Conservation (phyloP, 1,140 invertebrate genomes). For the Oscheius sp. region DNA sequence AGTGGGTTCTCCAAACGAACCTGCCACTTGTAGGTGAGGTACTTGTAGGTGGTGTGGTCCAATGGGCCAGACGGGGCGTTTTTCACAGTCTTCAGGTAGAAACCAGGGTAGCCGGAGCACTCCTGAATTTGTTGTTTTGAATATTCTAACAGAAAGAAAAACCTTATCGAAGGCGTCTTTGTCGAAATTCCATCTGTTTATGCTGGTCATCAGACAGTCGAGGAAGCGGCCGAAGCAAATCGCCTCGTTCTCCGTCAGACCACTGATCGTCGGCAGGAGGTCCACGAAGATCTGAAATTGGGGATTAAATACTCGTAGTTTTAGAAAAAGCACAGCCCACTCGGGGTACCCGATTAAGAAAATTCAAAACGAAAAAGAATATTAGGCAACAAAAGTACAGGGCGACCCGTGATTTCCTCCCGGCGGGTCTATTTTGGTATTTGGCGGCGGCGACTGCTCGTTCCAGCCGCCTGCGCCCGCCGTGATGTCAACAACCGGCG, state of each 20-base stretch:
- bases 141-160: slow-evolving; percentile 12
- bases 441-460: too few relatives aligned
- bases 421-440: too few relatives aligned
- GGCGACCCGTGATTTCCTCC: neutral
- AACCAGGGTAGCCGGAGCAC: neutral
- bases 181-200: slow-evolving; percentile 91
- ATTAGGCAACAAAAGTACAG: slow-evolving; percentile 12
- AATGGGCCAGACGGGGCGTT: neutral
- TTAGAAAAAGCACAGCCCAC: too few relatives aligned
- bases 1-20: too few relatives aligned
- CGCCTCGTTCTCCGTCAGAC: slow-evolving; percentile 96
- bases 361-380: slow-evolving; percentile 9
- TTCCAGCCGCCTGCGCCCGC: too few relatives aligned
- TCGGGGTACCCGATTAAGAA: too few relatives aligned
- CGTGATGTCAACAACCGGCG: too few relatives aligned
- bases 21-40: slow-evolving; percentile 25
- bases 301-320: neutral
- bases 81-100: neutral
- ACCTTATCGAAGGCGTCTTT: slow-evolving; percentile 82
- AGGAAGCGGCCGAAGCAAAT: slow-evolving; percentile 91
- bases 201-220: slow-evolving; percentile 84
- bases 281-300: slow-evolving; percentile 85
- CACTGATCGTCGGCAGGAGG: slow-evolving; percentile 94
- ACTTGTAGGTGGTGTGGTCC: neutral
- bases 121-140: neutral